These are phyloP conservation scores for mouse (Mus musculus) DNA, from an alignment of 2,113 vertebrate genomes.

Conservation along the genomic window GRCm39 chr3:155070501-155071000, in stretches of 20 bases:
- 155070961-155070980: background rate
- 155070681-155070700: background rate
- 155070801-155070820: background rate
- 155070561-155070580: background rate
- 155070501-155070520: background rate
- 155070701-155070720: background rate
- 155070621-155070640: background rate
- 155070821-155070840: background rate
- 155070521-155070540: background rate
- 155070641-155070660: background rate
- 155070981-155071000: background rate
- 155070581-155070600: background rate
- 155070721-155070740: no score
- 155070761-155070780: background rate
- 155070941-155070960: slow-evolving; percentile 22
- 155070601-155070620: background rate
- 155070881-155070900: background rate
- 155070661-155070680: background rate
- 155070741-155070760: no score
- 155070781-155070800: background rate
- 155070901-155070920: background rate
- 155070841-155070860: background rate
- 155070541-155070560: background rate
- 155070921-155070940: background rate
- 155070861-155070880: background rate